These are phyloP conservation scores for Sesia bembeciformis DNA, from an alignment of 2,888 invertebrate species.

Conservation along the genomic window DNA sequence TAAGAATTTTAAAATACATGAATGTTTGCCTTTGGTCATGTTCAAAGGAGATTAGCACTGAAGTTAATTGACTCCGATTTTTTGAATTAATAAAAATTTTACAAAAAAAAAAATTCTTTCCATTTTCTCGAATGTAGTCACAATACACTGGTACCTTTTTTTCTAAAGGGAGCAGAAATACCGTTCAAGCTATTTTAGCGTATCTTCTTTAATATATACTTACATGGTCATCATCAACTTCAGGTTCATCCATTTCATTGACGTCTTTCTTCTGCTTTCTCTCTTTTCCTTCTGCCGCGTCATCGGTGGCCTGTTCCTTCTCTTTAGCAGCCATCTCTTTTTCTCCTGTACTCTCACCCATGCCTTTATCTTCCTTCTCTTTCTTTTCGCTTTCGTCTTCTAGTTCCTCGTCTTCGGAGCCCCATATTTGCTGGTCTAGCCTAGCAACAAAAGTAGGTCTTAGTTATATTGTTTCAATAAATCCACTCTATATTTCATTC, in stretches of 20 bases:
- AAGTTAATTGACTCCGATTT: no score
- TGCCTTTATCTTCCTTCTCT: conserved; percentile 77
- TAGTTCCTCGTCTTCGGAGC: conserved; percentile 85
- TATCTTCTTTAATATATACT: conserved; percentile 14
- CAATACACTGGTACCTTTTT: not conserved
- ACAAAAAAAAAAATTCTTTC: no score
- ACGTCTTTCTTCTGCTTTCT: conserved; percentile 80
- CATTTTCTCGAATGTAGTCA: no score
- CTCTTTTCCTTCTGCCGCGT: conserved; percentile 69
- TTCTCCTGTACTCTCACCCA: conserved; percentile 76
- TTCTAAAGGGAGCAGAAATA: not conserved
- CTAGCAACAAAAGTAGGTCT: conserved; percentile 20
- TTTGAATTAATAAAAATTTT: no score
- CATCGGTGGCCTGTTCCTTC: conserved; percentile 71
- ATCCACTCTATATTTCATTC: not conserved
- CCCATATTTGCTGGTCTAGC: conserved; percentile 87
- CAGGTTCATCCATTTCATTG: conserved; percentile 88
- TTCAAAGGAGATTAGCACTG: no score
- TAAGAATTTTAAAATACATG: no score
- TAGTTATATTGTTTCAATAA: not conserved
- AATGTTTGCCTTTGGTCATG: no score
- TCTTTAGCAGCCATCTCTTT: conserved; percentile 85
- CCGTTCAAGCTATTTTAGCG: not conserved
- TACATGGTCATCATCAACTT: conserved; percentile 84
- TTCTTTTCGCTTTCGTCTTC: conserved; percentile 69